These are phyloP conservation scores for Cephus rjabovi DNA, from an alignment of 2,888 invertebrate species.

Conservation along the genomic window DNA sequence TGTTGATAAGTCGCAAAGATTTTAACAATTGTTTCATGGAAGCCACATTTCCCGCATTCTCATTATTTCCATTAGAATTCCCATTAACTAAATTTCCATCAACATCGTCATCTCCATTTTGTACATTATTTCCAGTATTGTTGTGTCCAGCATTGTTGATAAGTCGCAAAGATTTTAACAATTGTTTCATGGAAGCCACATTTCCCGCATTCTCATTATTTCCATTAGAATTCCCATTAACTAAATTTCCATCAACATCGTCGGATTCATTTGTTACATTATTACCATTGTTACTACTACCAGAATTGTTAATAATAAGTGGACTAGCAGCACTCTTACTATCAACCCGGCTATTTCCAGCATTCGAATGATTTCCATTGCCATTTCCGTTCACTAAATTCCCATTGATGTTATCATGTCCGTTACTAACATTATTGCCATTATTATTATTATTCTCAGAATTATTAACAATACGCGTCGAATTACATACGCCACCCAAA, in stretches of 20 bases:
- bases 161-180: background rate
- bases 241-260: slow-evolving; percentile 16
- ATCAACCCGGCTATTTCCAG: slow-evolving; percentile 5
- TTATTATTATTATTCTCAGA: slow-evolving; percentile 19
- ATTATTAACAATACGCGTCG: slow-evolving; percentile 22
- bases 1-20: slow-evolving; percentile 19
- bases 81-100: slow-evolving; percentile 25
- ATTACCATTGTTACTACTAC: slow-evolving; percentile 19
- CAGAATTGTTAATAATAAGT: slow-evolving; percentile 21
- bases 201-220: slow-evolving; percentile 11
- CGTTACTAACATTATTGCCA: slow-evolving; percentile 15
- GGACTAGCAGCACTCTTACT: background rate
- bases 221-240: slow-evolving; percentile 12
- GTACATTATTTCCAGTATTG: slow-evolving; percentile 17
- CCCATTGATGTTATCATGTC: slow-evolving; percentile 20
- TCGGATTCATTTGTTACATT: slow-evolving; percentile 20
- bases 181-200: background rate
- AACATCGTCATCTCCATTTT: slow-evolving; percentile 21
- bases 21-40: background rate
- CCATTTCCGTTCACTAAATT: slow-evolving; percentile 20
- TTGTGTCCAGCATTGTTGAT: slow-evolving; percentile 25
- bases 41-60: slow-evolving; percentile 7
- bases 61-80: slow-evolving; percentile 10
- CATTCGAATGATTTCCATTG: slow-evolving; percentile 10
- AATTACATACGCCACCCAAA: background rate